phyloP scores from a whole-genome alignment of 1,140 invertebrate genomes.

The Macrocentrus cingulum region DNA sequence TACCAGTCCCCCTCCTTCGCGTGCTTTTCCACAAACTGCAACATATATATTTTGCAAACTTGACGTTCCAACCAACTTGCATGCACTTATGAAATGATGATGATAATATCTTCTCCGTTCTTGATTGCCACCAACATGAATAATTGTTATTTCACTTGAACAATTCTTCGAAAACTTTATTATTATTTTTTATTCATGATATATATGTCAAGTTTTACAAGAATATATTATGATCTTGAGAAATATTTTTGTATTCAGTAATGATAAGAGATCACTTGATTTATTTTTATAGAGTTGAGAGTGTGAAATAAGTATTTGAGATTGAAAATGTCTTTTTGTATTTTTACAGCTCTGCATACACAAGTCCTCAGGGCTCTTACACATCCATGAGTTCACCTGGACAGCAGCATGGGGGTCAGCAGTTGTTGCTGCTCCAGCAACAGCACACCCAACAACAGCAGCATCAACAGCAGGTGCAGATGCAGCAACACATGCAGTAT shows the following conservation, averaged over 20 bases:
- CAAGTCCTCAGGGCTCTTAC: conserved; percentile 48
- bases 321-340: conserved; percentile 22
- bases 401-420: conserved; percentile 50
- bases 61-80: not conserved
- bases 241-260: too few species aligned
- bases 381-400: conserved; percentile 51
- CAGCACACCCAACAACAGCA: conserved; percentile 48
- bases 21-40: not conserved
- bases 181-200: conserved; percentile 13
- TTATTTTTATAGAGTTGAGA: not conserved
- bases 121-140: conserved; percentile 15
- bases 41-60: not conserved
- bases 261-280: too few species aligned
- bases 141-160: conserved; percentile 12
- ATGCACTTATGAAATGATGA: conserved; percentile 10
- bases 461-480: conserved; percentile 51
- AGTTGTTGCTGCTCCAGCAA: conserved; percentile 46
- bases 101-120: conserved; percentile 13
- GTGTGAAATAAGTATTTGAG: not conserved
- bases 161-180: conserved; percentile 6
- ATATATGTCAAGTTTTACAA: too few species aligned
- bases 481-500: conserved; percentile 64
- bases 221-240: too few species aligned
- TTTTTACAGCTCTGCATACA: conserved; percentile 52
- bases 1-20: not conserved